These are phyloP conservation scores for Ochropacha duplaris DNA, from an alignment of 2,888 invertebrate species.

Conservation along the genomic window DNA sequence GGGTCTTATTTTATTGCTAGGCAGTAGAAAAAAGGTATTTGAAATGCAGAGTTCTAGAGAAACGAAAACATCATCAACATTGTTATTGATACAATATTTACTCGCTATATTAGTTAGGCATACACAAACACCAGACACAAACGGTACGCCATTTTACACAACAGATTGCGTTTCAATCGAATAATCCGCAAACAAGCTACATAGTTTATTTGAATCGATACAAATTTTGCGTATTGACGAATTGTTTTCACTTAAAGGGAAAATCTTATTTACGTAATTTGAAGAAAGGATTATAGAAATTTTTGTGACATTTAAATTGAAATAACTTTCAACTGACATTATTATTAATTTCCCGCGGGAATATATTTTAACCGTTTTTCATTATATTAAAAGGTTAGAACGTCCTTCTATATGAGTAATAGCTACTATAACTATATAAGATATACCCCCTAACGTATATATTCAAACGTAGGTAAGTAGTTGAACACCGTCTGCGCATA, in stretches of 20 bases:
- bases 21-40: neutral
- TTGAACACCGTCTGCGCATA: neutral
- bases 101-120: neutral
- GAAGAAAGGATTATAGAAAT: neutral
- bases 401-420: no score
- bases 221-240: neutral
- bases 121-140: neutral
- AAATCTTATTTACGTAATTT: neutral
- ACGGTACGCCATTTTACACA: neutral
- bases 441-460: no score
- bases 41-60: neutral
- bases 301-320: neutral
- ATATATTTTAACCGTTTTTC: no score
- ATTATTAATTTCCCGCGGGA: no score
- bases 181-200: neutral
- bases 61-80: neutral
- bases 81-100: neutral
- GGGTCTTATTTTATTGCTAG: no score
- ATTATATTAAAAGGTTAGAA: no score
- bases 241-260: neutral
- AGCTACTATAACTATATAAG: no score
- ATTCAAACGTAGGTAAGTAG: no score
- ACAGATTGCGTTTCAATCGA: neutral
- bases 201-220: neutral
- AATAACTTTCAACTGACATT: neutral